phyloP scores from a whole-genome alignment of 30 jellyfish, hydroid and myxozoan genomes.

The Haliclystus octoradiatus region DNA sequence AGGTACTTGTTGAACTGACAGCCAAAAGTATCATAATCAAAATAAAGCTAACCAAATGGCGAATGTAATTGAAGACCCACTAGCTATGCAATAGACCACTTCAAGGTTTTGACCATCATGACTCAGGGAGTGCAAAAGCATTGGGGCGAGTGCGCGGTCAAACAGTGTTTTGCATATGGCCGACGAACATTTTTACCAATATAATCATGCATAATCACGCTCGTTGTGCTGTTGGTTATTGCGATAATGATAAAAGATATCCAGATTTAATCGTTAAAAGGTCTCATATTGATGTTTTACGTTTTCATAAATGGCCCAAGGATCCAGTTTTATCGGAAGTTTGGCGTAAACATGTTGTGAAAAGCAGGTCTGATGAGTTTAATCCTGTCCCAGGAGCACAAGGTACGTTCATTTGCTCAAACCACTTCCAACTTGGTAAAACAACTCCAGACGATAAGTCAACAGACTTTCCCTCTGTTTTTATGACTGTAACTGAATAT shows the following conservation, averaged over 20 bases:
- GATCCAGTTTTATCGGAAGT: slow-evolving; percentile 1
- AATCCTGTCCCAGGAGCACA: slow-evolving; percentile 7
- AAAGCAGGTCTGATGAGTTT: slow-evolving; percentile 6
- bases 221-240: slow-evolving; percentile 20
- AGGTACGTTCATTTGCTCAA: slow-evolving; percentile 20
- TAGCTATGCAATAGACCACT: background rate
- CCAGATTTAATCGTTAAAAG: slow-evolving; percentile 3
- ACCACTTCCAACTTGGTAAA: slow-evolving; percentile 27
- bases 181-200: background rate
- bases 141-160: slow-evolving; percentile 1
- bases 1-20: too few relatives aligned
- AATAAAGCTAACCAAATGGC: too few relatives aligned
- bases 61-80: background rate
- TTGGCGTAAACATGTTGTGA: slow-evolving; percentile 18
- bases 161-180: background rate
- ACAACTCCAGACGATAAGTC: slow-evolving; percentile 1
- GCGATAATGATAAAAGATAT: slow-evolving; percentile 34
- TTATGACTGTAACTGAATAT: slow-evolving; percentile 8
- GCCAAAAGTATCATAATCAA: too few relatives aligned
- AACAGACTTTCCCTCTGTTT: slow-evolving; percentile 12
- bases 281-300: background rate
- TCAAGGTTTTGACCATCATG: background rate
- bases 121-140: background rate
- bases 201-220: background rate
- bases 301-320: slow-evolving; percentile 5